Evolutionary conservation across 2,888 invertebrate genomes (phyloP).

Genomic region (Melinaea marsaeus): DNA sequence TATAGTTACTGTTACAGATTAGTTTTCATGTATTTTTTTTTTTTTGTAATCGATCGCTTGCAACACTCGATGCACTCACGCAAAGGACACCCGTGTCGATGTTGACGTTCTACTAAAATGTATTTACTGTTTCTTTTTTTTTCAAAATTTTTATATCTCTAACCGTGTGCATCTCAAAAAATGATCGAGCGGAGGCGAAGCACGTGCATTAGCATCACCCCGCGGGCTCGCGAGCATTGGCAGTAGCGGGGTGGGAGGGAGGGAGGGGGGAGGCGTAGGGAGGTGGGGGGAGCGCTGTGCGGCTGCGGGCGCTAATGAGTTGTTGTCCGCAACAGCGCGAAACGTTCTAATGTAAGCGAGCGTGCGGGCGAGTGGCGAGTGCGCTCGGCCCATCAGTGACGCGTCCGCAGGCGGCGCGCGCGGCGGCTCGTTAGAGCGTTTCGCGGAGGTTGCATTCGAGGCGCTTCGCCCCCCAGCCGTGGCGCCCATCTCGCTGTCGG

Average conservation of each 20-base stretch:
- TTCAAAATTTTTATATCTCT: constrained; percentile 13
- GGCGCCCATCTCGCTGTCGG: constrained; percentile 92
- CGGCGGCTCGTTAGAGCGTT: constrained; percentile 83
- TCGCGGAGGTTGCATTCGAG: constrained; percentile 86
- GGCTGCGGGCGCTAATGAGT: constrained; percentile 41
- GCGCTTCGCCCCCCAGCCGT: constrained; percentile 81
- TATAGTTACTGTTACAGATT: no score
- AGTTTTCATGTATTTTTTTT: no score
- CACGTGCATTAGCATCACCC: constrained; percentile 29
- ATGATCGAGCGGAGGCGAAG: constrained; percentile 4
- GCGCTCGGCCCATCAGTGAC: constrained; percentile 47
- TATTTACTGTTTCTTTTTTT: not conserved
- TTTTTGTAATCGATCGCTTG: no score
- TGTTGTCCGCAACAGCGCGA: constrained; percentile 63
- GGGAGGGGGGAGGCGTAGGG: constrained; percentile 14
- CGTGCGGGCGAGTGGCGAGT: constrained; percentile 27
- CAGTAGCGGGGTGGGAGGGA: constrained; percentile 6
- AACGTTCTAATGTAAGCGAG: constrained; percentile 63
- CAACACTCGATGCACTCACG: no score
- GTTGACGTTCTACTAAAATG: no score
- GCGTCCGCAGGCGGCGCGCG: constrained; percentile 72
- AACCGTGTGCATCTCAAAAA: not conserved
- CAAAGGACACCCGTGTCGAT: no score
- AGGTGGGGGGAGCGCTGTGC: constrained; percentile 30
- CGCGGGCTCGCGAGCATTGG: constrained; percentile 16